Base-by-base conservation (phyloP, 1,140 invertebrate species). In the Drosophila bocqueti region DNA sequence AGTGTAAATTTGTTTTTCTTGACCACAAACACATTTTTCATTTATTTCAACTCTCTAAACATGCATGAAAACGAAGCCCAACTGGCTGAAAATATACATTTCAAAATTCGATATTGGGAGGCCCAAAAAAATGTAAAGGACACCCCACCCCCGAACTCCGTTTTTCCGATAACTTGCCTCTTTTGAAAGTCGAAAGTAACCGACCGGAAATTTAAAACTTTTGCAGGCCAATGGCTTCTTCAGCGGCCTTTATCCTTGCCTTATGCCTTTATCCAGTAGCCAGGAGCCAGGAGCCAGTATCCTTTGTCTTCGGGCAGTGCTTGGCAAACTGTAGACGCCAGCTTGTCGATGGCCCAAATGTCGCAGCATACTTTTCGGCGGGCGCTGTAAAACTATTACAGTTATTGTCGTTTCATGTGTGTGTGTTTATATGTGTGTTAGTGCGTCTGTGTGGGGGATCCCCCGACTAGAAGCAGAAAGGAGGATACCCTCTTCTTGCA, bases 361-460 rank as follows among this genome's bases (percentile, higher is more conserved):
- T 87, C 77, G 83, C 83, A 85, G 75, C 79, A 85, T 86, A 85
- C 75, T 86, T 85, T 86, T 82, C 54, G 83, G 83, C 82, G 72
- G 58, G 54, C 83, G 82, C 58, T 85, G 63, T 87, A 83, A 87
- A 87, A 86, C 83, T 83, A 86, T 86, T 85, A 82, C 64, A 68
- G 21, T 68, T 65, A 79, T 72, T 67, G 72, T 64, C 40, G 55
- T 15, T 11, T 16, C 16, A 47, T 34, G 42, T 43, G 40, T 10
- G 43, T 21, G 43, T 38, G 36, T 36, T 4, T 34, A 10, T 38
- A 9, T 47, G 11, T 50, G 38, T 62, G 38, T 57, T 46, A 4
- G 57, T 62, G 42, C 43, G 62, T 40, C 29, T 18, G 46, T 54
- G 54, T 38, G 42, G 13, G 26, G 38, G 65, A 68, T 67, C 59